Evolutionary conservation across 2,113 vertebrate genomes (phyloP), one percentile per base, ranked within the genome.

Genomic region (Saguinus imperator): DNA sequence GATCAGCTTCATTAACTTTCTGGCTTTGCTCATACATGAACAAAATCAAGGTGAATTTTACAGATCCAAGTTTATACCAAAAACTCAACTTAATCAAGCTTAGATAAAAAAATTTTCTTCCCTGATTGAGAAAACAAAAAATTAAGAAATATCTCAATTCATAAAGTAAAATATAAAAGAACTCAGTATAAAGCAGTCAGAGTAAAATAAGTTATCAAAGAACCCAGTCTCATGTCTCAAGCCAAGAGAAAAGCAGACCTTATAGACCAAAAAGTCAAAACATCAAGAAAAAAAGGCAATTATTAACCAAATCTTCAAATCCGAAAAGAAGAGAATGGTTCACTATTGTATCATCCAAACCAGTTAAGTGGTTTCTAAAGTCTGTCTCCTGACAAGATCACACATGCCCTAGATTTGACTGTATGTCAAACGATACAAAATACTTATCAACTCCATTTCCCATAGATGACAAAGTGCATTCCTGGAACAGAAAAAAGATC

Each of bases 191-290:
- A 75, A 94, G 57, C n/a, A 77, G 12, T 32, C 50, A 29, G 5
- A 72, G 81, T 58, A 93, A 79, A 93, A 91, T 29, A 79, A 29
- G 3, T 43, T 55, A 87, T 93, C 76, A 90, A 85, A 95, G 12
- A 91, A 80, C 55, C 25, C n/a, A 73, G 48, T 52, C 45, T 37
- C 37, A 25, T 25, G 14, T 52, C 43, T 55, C 32, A 43, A 87
- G 37, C 75, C 68, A 94, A 92, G 94, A 50, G 16, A 92, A 95
- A 95, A 72, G 3, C 37, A 95, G 94, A 75, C 17, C 8, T 23
- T 66, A 48, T 8, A 40, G 57, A 66, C 50, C n/a, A 77, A 94
- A 85, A 70, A 76, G 40, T 84, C 88, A 94, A 35, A 43, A 61
- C 18, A 61, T 70, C 72, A 48, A 79, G 37, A 58, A 23, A 77